Evolutionary conservation across 1,140 invertebrate species (phyloP), one percentile per base, ranked within the genome.

Genomic region (Oryctes rhinoceros): DNA sequence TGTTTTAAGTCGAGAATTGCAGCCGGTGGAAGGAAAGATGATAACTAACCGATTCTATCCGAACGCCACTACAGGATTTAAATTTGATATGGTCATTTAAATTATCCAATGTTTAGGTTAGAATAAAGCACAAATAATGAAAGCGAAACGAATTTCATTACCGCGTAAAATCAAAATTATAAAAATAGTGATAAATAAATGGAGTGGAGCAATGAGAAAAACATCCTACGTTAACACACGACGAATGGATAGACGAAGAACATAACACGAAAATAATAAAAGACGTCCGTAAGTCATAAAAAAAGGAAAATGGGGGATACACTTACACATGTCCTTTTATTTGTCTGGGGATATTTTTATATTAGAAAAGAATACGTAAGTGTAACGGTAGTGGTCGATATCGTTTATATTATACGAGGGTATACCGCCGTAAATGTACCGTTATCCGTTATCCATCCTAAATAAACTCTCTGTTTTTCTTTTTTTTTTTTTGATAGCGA

Each of bases 171-270:
- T 71, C 65, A 71, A 71, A 71, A 71, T 37, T 71, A 71, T 71
- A 71, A 71, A 71, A 71, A 71, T 71, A 71, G 65, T 35, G 65
- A 71, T 35, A 71, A 71, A 71, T 71, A 71, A 35, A 71, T 71
- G 65, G 30, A 59, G 53, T 71, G 65, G 65, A 71, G 65, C 35
- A 71, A 71, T 71, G 65, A 71, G 9, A 15, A 71, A 37, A 71
- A 71, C 65, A 24, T 71, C 20, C 15, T 24, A 71, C 65, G 65
- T 71, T 71, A 71, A 71, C 65, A 71, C 35, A 71, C 65, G 65
- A 7, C n/a, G 65, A 71, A 71, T 71, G 65, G 65, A 24, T 71
- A 71, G 65, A 71, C 65, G 65, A 71, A 71, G 18, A 71, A 24
- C 18, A 71, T 24, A 9, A 24, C 18, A 35, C 24, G 24, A 71